Evolutionary conservation across 2,888 invertebrate species (phyloP).

Genomic region (Saturnia japonica): DNA sequence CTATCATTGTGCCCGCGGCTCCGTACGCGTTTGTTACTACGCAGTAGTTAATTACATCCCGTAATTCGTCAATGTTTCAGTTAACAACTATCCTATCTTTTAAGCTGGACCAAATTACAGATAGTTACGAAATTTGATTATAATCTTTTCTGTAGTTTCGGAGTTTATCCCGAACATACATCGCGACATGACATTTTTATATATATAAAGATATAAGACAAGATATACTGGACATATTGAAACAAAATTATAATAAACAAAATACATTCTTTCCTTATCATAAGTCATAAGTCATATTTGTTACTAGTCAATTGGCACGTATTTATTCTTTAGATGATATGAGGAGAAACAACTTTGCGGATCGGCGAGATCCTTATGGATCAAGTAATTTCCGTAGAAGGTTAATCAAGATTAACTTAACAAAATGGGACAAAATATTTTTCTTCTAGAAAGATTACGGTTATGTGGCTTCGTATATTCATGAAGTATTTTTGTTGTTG

Average conservation of each 20-base stretch:
- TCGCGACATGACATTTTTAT: neutral
- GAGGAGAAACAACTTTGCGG: conserved; percentile 33
- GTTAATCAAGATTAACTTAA: conserved; percentile 43
- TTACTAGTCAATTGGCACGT: conserved; percentile 12
- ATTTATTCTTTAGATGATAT: conserved; percentile 27
- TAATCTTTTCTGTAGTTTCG: too few relatives aligned
- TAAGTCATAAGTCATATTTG: neutral
- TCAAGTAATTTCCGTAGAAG: conserved; percentile 37
- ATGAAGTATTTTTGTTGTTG: neutral
- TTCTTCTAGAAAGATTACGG: conserved; percentile 21
- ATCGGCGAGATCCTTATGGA: conserved; percentile 33
- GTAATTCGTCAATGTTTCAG: too few relatives aligned
- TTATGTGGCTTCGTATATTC: conserved; percentile 5
- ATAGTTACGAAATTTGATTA: too few relatives aligned
- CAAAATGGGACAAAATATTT: conserved; percentile 29
- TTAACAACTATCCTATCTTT: too few relatives aligned
- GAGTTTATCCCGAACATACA: neutral
- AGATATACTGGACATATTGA: neutral
- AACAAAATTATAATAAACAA: neutral
- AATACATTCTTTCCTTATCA: neutral
- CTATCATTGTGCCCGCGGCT: too few relatives aligned
- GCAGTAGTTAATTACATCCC: too few relatives aligned
- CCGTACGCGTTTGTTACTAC: too few relatives aligned
- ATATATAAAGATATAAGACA: neutral
- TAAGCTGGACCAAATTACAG: too few relatives aligned